phyloP scores from a whole-genome alignment of 2,113 vertebrate species.

The Myrmecobius fasciatus region DNA sequence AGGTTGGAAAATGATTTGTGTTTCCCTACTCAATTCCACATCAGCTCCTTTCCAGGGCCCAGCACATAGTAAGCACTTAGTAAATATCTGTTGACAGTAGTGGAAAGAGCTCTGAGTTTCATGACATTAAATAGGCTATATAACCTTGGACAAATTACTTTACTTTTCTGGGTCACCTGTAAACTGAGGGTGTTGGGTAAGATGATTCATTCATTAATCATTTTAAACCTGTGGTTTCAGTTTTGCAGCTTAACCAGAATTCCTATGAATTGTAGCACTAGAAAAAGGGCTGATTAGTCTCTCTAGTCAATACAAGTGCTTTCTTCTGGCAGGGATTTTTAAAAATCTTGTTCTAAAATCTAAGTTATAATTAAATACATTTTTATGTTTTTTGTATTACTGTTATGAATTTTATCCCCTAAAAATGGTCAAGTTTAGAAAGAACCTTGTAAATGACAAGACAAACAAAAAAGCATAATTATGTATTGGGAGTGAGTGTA shows the following conservation, averaged over 20 bases:
- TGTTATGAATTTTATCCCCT: not conserved
- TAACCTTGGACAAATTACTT: not conserved
- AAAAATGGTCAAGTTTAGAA: not conserved
- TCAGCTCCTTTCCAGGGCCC: not conserved
- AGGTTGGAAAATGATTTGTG: not conserved
- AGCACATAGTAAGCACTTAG: not conserved
- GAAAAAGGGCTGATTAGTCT: not conserved
- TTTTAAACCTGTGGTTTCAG: not conserved
- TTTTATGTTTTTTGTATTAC: not conserved
- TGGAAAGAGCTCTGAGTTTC: not conserved
- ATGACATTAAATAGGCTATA: not conserved
- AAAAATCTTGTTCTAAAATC: not conserved
- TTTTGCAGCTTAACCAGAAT: not conserved
- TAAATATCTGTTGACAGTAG: not conserved
- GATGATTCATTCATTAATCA: not conserved
- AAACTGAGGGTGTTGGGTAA: not conserved
- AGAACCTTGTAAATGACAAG: not conserved
- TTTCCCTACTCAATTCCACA: not conserved
- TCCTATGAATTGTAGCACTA: not conserved
- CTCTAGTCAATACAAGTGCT: not conserved
- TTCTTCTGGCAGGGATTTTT: not conserved
- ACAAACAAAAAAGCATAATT: not conserved
- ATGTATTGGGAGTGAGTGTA: not conserved
- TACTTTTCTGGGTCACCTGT: not conserved
- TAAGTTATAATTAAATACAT: not conserved